Base-by-base conservation (phyloP, 2,113 vertebrate species). In the Tragelaphus imberbis region DNA sequence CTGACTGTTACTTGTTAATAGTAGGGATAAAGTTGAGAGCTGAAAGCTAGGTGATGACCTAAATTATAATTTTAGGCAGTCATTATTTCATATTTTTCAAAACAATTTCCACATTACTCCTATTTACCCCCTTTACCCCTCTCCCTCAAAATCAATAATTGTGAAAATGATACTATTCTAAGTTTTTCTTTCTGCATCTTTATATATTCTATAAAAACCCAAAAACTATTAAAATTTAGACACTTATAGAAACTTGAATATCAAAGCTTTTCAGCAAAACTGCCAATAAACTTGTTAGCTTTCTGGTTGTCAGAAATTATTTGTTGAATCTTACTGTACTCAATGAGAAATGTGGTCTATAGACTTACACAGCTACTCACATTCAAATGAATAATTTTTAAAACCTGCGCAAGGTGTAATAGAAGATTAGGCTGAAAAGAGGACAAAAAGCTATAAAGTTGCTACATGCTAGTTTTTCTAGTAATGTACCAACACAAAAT, bases 171-270 rank as follows among this genome's bases (percentile, higher is more conserved):
- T 17, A 84, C 27, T 55, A 77, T 36, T 47, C 75, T 56, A 90
- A 90, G 19, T 36, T 25, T 75, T 65, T 71, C 71, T 55, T 91
- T 82, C 36, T 90, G 21, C 27, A n/a, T 86, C 82, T 82, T 68
- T 93, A 91, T 16, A 91, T 84, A 87, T 84, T 75, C 36, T 82
- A 65, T 23, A 49, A 49, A 49, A 49, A 2, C 2, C 11, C 14
- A 84, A 97, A 59, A 75, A 63, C 16, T 33, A 61, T 53, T 92
- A 88, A 68, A 84, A 93, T 86, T 80, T 97, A 95, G 85, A 93
- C 12, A 92, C n/a, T n/a, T 55, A 65, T 0, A 90, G 55, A 85
- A 79, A 91, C 15, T 33, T 81, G 49, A 93, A 4, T 85, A 65
- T 80, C 84, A 80, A 65, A 68, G 21, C 2, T 93, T 93, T 93